These are phyloP conservation scores for Telmatochromis bifrenatus DNA, from an alignment of 2,113 vertebrate genomes.

Conservation along the genomic window DNA sequence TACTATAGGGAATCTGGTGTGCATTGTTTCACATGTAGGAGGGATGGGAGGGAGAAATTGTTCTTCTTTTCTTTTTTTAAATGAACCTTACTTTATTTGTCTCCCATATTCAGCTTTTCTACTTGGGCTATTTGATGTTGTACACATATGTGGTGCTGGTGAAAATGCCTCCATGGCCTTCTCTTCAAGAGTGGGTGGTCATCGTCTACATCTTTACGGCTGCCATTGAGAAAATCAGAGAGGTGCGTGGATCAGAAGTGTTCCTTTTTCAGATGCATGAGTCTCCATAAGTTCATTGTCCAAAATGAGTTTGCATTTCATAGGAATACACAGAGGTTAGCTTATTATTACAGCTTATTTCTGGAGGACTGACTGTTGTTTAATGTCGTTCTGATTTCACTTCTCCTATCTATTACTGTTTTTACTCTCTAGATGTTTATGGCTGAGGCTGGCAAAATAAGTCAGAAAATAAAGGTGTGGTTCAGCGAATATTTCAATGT, in stretches of 20 bases:
- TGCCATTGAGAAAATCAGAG: conserved; percentile 93
- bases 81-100: background rate
- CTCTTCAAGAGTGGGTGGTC: conserved; percentile 93
- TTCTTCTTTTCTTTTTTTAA: background rate
- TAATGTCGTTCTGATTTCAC: background rate
- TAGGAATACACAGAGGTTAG: background rate
- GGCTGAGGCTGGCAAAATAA: conserved; percentile 97
- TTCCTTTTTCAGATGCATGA: background rate
- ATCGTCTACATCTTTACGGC: conserved; percentile 97
- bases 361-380: background rate
- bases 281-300: background rate
- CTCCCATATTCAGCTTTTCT: conserved; percentile 78
- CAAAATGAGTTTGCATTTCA: background rate
- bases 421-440: conserved; percentile 86
- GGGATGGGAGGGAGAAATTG: background rate
- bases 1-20: background rate
- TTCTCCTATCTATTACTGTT: background rate
- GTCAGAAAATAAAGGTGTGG: conserved; percentile 97
- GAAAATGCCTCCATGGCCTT: conserved; percentile 80
- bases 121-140: conserved; percentile 93
- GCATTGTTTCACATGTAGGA: background rate
- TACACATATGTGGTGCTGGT: conserved; percentile 96
- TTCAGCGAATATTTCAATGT: conserved; percentile 96
- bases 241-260: conserved; percentile 69
- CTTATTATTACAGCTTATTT: background rate